Conservation (phyloP, 2,113 vertebrate species). For the Ammospiza caudacuta region DNA sequence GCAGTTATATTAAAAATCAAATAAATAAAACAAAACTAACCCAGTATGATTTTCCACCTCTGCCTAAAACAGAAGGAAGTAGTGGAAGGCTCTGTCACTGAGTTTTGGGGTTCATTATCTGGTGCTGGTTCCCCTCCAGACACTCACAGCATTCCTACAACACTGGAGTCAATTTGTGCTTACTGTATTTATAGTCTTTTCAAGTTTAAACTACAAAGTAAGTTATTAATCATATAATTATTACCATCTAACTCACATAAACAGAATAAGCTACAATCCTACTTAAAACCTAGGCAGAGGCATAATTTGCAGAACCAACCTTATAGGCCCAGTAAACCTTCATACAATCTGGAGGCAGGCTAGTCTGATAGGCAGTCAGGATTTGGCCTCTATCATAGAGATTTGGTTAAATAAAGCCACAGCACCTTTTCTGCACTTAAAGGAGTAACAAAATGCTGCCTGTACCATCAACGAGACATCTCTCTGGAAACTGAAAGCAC, state of each 20-base stretch:
- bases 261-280: neutral
- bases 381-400: neutral
- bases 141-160: neutral
- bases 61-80: neutral
- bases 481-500: neutral
- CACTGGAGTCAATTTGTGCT: neutral
- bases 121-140: neutral
- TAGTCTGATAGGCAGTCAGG: neutral
- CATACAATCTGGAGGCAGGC: fast-evolving
- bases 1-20: neutral
- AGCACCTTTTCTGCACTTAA: neutral
- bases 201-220: neutral
- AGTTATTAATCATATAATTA: neutral
- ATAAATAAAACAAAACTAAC: neutral
- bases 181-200: neutral
- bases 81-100: neutral
- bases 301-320: neutral
- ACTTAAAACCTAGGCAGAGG: neutral
- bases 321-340: neutral
- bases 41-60: neutral
- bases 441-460: neutral
- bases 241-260: neutral
- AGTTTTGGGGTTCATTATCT: neutral
- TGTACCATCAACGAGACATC: neutral
- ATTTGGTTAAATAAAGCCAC: neutral